Percentiles rank a stretch among this genome's conserved stretches.
These are phyloP conservation scores for Melanostigma gelatinosum DNA, from an alignment of 2,113 vertebrate genomes.

Conservation along the genomic window DNA sequence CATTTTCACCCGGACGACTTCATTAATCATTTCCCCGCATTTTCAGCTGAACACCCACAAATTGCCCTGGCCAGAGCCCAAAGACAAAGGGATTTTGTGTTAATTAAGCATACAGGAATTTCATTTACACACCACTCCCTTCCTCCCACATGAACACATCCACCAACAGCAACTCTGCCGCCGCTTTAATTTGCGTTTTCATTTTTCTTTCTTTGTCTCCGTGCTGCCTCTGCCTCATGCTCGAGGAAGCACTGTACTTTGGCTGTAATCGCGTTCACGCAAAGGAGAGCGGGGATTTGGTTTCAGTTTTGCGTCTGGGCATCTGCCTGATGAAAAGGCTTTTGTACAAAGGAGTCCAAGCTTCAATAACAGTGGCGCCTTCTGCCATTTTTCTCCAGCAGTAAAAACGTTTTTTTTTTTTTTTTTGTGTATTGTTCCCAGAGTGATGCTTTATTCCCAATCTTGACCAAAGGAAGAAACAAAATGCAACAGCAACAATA, in stretches of 20 bases:
- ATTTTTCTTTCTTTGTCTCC: constrained; percentile 31
- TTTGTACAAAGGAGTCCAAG: constrained; percentile 14
- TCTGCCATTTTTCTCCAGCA: constrained; percentile 12
- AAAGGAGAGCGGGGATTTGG: constrained; percentile 6
- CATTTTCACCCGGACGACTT: constrained; percentile 59
- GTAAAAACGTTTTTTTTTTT: background rate
- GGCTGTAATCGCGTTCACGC: constrained; percentile 29
- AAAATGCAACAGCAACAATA: background rate
- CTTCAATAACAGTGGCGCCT: constrained; percentile 13
- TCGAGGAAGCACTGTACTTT: constrained; percentile 27
- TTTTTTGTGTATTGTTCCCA: background rate
- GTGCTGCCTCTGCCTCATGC: background rate
- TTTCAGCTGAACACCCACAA: constrained; percentile 72
- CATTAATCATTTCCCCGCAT: constrained; percentile 75
- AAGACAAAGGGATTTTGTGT: constrained; percentile 78
- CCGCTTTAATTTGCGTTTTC: constrained; percentile 49
- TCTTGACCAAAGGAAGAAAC: constrained; percentile 2
- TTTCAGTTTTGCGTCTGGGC: constrained; percentile 5
- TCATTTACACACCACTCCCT: constrained; percentile 62
- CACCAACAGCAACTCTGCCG: constrained; percentile 37
- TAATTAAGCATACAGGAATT: constrained; percentile 78
- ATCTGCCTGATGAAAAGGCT: constrained; percentile 23
- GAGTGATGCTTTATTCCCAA: background rate
- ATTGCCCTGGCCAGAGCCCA: constrained; percentile 74
- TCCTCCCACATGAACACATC: constrained; percentile 34